Percentiles rank a stretch among this genome's conserved stretches.
phyloP scores from a whole-genome alignment of 92 coral and sea anemone species.

The Parazoanthus atlanticus region DNA sequence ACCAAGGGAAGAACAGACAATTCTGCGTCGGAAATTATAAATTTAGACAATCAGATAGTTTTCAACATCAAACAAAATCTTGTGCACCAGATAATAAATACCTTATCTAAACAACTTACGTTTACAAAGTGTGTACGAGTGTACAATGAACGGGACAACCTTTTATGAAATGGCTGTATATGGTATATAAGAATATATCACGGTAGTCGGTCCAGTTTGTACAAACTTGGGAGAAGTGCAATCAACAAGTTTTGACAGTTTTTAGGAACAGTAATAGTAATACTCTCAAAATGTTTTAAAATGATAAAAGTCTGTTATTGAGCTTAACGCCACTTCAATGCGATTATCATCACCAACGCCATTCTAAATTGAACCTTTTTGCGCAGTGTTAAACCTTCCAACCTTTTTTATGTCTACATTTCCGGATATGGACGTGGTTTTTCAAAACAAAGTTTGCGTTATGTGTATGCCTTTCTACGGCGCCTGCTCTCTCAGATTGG shows the following conservation, averaged over 20 bases:
- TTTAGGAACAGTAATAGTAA: no score
- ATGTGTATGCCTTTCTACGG: neutral
- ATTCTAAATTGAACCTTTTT: neutral
- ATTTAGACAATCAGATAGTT: no score
- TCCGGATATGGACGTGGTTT: neutral
- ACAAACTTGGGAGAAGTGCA: neutral
- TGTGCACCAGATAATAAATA: no score
- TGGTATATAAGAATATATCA: no score
- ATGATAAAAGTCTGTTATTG: neutral
- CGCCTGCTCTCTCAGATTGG: conserved; percentile 2
- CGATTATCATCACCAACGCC: neutral
- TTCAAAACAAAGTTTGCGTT: neutral
- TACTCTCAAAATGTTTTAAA: neutral
- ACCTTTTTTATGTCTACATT: neutral
- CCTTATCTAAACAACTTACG: neutral
- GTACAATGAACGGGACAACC: no score
- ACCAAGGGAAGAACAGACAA: no score
- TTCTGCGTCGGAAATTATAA: no score
- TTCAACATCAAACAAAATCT: no score
- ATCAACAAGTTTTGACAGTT: no score
- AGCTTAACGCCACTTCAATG: neutral
- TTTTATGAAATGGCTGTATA: no score
- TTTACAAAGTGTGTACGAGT: no score
- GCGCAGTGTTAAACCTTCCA: neutral
- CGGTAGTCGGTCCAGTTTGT: neutral